Conservation (phyloP, 2,888 invertebrate genomes). For the Pteria penguin region DNA sequence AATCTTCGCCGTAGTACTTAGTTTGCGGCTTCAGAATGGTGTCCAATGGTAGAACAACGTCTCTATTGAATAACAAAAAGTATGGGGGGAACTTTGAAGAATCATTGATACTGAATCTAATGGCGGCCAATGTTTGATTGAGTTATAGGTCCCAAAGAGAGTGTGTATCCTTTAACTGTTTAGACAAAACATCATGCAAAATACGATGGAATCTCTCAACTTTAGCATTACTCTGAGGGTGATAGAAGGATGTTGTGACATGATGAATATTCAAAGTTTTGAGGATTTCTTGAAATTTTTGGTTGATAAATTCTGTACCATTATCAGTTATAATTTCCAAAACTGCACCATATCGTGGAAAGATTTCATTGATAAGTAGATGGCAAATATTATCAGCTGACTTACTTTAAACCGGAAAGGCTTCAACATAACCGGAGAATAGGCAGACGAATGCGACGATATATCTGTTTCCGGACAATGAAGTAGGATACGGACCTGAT, state of each 20-base stretch:
- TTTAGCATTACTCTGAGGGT: constrained; percentile 32
- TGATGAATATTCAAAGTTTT: constrained; percentile 35
- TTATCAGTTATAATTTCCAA: constrained; percentile 40
- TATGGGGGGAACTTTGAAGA: constrained; percentile 36
- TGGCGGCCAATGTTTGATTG: constrained; percentile 46
- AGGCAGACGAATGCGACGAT: constrained; percentile 21
- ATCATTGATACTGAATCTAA: constrained; percentile 35
- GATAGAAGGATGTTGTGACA: constrained; percentile 33
- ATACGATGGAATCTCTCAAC: constrained; percentile 16
- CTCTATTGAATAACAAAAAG: constrained; percentile 39
- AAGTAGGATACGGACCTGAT: constrained; percentile 40
- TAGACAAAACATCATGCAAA: constrained; percentile 23
- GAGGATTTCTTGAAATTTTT: constrained; percentile 24
- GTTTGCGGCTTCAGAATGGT: constrained; percentile 30
- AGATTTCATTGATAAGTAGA: constrained; percentile 18
- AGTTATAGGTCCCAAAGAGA: constrained; percentile 43
- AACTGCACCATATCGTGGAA: constrained; percentile 32
- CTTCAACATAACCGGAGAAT: constrained; percentile 29
- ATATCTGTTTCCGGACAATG: constrained; percentile 36
- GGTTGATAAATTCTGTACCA: constrained; percentile 29
- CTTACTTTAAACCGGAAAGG: constrained; percentile 41
- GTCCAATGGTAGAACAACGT: constrained; percentile 43
- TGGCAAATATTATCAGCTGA: constrained; percentile 32
- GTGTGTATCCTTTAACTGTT: constrained; percentile 11
- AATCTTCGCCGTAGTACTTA: constrained; percentile 30